These are phyloP conservation scores for Syngnathoides biaculeatus DNA, from an alignment of 2,113 vertebrate genomes.

Conservation along the genomic window DNA sequence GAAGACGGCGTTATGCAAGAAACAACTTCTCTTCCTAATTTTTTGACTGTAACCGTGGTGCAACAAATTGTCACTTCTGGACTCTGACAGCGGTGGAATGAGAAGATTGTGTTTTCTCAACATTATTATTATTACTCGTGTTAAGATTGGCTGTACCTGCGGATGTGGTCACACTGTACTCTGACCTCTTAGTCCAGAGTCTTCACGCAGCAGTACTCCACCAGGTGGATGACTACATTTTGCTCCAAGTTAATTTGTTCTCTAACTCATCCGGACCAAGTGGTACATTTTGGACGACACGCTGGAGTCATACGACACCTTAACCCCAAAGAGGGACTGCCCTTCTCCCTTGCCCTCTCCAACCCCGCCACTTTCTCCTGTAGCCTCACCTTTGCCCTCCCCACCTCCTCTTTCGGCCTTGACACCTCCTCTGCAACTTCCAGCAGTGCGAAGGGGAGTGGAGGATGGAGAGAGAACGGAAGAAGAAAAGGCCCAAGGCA, in stretches of 20 bases:
- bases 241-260: not conserved
- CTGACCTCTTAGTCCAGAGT: not conserved
- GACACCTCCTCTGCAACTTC: slow-evolving; percentile 75
- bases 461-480: slow-evolving; percentile 78
- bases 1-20: slow-evolving; percentile 50
- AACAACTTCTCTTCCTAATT: not conserved
- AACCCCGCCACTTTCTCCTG: slow-evolving; percentile 57
- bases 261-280: slow-evolving; percentile 13
- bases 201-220: not conserved
- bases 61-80: slow-evolving; percentile 7
- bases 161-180: slow-evolving; percentile 5
- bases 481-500: slow-evolving; percentile 75
- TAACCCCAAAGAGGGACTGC: slow-evolving; percentile 85
- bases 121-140: not conserved
- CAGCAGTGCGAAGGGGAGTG: slow-evolving; percentile 73
- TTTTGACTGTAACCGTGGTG: slow-evolving; percentile 26
- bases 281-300: slow-evolving; percentile 39
- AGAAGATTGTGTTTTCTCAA: slow-evolving; percentile 11
- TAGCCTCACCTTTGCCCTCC: slow-evolving; percentile 31
- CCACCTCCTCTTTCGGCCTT: slow-evolving; percentile 42
- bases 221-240: not conserved
- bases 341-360: slow-evolving; percentile 67
- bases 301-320: slow-evolving; percentile 68
- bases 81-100: slow-evolving; percentile 55
- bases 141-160: slow-evolving; percentile 3